Evolutionary conservation across 1,140 invertebrate genomes (phyloP), one percentile per base, ranked within the genome.

Genomic region (Eubasilissa regina): DNA sequence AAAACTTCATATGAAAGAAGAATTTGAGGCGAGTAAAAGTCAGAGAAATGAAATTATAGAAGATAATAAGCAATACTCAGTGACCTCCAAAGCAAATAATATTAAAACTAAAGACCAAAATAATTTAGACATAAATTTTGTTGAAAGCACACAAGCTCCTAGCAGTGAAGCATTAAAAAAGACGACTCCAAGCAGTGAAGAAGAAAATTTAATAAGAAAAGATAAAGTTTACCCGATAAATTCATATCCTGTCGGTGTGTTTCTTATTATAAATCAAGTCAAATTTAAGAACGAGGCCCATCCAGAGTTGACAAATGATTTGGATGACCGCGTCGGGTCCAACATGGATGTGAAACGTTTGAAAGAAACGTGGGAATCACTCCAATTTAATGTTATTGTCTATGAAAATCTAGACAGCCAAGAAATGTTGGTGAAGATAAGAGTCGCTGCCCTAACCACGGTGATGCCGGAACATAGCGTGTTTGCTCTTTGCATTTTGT

Each of bases 401-500:
- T 60, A 11, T 11, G 17, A 72, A 62, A 72, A 79, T 53, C 68
- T 74, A 4, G 74, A 48, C 9, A 15, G n/a, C 47, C 15, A 25
- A 21, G 70, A 73, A 25, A 79, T 74, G n/a, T 3, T 62, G 11
- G 9, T 44, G 3, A 62, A 64, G 15, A 73, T 62, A 47, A 47
- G 44, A 62, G 3, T 48, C 0, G 47, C 56, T n/a, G 58, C 55
- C 4, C 9, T 15, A 25, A 51, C 43, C 0, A 25, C 11, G 13
- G 48, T 66, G 3, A 35, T 12, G 21, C 8, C 10, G 3, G 12
- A 75, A 6, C 73, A 76, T 45, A 70, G 78, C 11, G 58, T 51
- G 4, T 75, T 76, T 17, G 78, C 53, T 8, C 43, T 76, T 7
- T 80, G 72, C 48, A 56, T 80, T 12, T 17, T 80, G n/a, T 76